Conservation (phyloP, 2,113 vertebrate genomes). For the Natator depressus region DNA sequence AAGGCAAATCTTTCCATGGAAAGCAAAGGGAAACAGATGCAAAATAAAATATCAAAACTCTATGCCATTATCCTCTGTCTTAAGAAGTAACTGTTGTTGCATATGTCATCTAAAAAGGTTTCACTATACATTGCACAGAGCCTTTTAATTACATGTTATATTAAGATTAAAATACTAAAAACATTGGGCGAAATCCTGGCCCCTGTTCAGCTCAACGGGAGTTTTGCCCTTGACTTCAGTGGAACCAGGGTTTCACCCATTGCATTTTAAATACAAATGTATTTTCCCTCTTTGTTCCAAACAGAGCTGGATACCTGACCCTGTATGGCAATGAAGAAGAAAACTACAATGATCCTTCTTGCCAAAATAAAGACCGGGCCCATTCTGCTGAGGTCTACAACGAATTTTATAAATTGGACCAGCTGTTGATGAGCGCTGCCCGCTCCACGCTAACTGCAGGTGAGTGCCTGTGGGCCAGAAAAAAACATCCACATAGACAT, state of each 20-base stretch:
- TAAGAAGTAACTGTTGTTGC: background rate
- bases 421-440: constrained; percentile 82
- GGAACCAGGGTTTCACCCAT: background rate
- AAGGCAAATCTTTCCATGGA: background rate
- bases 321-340: constrained; percentile 81
- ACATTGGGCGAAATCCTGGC: background rate
- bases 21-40: background rate
- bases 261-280: background rate
- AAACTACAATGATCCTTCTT: background rate
- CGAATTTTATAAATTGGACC: constrained; percentile 82
- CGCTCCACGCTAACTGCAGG: constrained; percentile 79
- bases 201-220: background rate
- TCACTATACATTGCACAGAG: background rate
- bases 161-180: background rate
- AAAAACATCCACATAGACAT: background rate
- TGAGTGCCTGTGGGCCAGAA: background rate
- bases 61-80: background rate
- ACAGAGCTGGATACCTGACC: constrained; percentile 85
- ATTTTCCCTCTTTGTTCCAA: background rate
- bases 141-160: background rate
- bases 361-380: constrained; percentile 50
- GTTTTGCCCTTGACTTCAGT: background rate
- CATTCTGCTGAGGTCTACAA: constrained; percentile 77
- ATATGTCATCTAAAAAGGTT: background rate
- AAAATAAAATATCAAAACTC: background rate